phyloP scores from a whole-genome alignment of 2,113 vertebrate species.

The Gavialis gangeticus region DNA sequence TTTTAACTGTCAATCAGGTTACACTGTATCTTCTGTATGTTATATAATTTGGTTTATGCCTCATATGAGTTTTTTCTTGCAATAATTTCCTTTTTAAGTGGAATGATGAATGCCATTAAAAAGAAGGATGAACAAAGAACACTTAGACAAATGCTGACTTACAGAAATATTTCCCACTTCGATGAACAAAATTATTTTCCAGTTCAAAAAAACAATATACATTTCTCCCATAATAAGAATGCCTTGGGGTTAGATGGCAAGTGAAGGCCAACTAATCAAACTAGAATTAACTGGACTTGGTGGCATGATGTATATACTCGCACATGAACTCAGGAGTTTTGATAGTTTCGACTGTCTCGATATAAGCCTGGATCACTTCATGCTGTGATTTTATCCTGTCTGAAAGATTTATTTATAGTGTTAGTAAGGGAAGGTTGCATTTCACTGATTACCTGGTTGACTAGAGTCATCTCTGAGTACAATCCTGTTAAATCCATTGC shows the following conservation, averaged over 20 bases:
- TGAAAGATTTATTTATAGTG: not conserved
- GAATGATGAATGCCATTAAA: not conserved
- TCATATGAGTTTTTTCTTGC: slow-evolving; percentile 25
- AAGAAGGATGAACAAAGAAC: not conserved
- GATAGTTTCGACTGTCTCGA: not conserved
- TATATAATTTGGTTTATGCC: slow-evolving; percentile 2
- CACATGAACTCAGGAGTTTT: accelerated
- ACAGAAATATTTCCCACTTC: not conserved
- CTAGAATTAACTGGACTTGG: not conserved
- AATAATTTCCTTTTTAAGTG: not conserved
- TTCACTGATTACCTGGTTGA: not conserved
- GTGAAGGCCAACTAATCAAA: not conserved
- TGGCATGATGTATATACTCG: not conserved
- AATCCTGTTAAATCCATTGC: not conserved
- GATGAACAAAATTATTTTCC: not conserved
- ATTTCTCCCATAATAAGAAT: not conserved
- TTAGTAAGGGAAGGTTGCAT: not conserved
- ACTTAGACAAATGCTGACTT: not conserved
- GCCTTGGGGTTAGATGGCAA: accelerated
- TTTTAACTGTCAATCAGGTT: not conserved
- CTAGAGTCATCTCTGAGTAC: not conserved
- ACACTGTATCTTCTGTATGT: not conserved
- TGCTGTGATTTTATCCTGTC: not conserved
- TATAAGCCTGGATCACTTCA: not conserved
- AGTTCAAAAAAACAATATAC: not conserved